Conservation (phyloP, 2,888 invertebrate species). For the Scelioninae gen. 1 region DNA sequence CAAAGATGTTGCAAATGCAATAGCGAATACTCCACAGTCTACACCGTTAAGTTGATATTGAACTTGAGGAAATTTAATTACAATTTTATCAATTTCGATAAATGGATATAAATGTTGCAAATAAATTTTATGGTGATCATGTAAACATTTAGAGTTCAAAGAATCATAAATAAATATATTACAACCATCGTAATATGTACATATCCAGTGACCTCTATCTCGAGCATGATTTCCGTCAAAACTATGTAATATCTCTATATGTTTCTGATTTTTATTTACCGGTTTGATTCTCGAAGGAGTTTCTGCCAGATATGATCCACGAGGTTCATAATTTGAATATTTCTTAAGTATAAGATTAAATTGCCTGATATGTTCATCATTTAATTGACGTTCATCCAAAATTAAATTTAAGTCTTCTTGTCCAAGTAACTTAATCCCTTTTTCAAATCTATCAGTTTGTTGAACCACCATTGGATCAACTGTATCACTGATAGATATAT, state of each 20-base stretch:
- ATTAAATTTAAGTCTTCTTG: slow-evolving; percentile 6
- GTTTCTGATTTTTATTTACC: slow-evolving; percentile 1
- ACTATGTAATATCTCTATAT: too few relatives aligned
- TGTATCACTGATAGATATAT: too few relatives aligned
- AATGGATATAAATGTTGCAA: slow-evolving; percentile 7
- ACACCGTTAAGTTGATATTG: too few relatives aligned
- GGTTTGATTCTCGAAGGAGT: slow-evolving; percentile 1
- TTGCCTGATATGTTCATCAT: too few relatives aligned
- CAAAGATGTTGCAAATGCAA: too few relatives aligned
- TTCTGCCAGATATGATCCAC: slow-evolving; percentile 1
- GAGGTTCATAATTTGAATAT: not conserved
- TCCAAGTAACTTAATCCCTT: not conserved
- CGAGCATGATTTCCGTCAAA: too few relatives aligned
- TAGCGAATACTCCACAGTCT: not conserved
- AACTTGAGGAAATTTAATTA: slow-evolving; percentile 4
- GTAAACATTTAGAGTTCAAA: too few relatives aligned
- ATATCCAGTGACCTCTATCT: too few relatives aligned
- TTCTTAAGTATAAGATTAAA: slow-evolving; percentile 8
- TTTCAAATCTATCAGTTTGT: not conserved
- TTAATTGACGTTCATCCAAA: not conserved
- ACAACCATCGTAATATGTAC: slow-evolving; percentile 5
- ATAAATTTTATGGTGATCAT: too few relatives aligned
- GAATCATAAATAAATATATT: too few relatives aligned
- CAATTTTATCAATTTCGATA: not conserved
- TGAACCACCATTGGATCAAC: too few relatives aligned